Conservation (phyloP, 2,113 vertebrate genomes). For the Corythornis madagascariensis region DNA sequence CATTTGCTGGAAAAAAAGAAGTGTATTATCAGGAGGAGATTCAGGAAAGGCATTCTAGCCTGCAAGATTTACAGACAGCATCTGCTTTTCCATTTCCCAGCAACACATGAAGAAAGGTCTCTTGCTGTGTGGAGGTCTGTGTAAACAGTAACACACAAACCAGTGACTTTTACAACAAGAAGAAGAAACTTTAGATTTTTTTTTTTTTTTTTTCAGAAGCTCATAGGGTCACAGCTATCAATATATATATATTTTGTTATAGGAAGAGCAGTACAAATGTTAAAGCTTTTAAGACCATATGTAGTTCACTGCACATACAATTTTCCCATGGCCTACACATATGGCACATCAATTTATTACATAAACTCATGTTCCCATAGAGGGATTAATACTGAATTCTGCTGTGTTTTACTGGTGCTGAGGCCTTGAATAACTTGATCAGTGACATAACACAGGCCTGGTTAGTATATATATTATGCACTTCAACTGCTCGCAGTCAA, state of each 20-base stretch:
- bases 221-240: constrained; percentile 24
- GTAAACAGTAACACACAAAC: constrained; percentile 10
- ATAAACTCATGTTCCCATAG: neutral
- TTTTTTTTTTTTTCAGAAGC: constrained; percentile 14
- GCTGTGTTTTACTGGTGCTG: neutral
- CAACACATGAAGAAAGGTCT: neutral
- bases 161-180: constrained; percentile 25
- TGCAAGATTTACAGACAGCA: neutral
- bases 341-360: constrained; percentile 29
- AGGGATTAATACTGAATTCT: constrained; percentile 31
- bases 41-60: neutral
- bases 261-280: constrained; percentile 50
- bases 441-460: neutral
- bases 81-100: neutral
- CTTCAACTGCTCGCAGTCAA: neutral
- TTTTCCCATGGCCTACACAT: constrained; percentile 49
- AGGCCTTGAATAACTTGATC: neutral
- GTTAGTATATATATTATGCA: neutral
- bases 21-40: neutral
- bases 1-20: neutral
- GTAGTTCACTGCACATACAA: constrained; percentile 31
- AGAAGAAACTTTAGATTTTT: constrained; percentile 47
- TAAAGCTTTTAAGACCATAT: constrained; percentile 56
- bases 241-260: constrained; percentile 47
- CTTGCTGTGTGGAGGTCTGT: neutral